A percentile compares a stretch with the other conserved stretches of the same genome.
Evolutionary conservation across 2,113 vertebrate genomes (phyloP).

Genomic region (Cyprinodon variegatus): DNA sequence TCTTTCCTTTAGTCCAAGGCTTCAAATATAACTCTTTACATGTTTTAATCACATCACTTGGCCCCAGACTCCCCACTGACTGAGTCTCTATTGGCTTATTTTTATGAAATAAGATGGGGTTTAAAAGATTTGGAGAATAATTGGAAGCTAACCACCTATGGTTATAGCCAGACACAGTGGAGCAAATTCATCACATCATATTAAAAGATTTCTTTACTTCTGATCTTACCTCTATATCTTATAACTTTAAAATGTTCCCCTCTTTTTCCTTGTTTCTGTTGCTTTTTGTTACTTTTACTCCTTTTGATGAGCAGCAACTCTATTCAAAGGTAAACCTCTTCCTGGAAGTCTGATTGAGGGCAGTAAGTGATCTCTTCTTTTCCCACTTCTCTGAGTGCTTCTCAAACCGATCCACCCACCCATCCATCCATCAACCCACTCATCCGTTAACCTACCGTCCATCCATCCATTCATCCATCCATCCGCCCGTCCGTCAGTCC

Average conservation of each 20-base stretch:
- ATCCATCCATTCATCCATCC: neutral
- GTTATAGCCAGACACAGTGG: slow-evolving; percentile 16
- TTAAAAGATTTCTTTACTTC: slow-evolving; percentile 11
- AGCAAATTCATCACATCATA: slow-evolving; percentile 18
- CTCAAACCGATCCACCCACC: neutral
- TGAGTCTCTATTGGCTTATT: slow-evolving; percentile 11
- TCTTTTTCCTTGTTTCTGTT: slow-evolving; percentile 48
- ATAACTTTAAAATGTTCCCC: slow-evolving; percentile 55
- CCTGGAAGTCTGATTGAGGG: slow-evolving; percentile 68
- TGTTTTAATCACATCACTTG: slow-evolving; percentile 16
- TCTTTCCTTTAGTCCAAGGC: neutral
- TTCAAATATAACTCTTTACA: slow-evolving; percentile 3
- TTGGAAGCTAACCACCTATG: slow-evolving; percentile 34
- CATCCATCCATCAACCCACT: too few relatives aligned
- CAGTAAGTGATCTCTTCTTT: slow-evolving; percentile 64
- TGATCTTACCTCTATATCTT: slow-evolving; percentile 29
- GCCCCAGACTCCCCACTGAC: neutral
- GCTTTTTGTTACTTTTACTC: slow-evolving; percentile 18
- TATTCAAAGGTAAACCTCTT: slow-evolving; percentile 78
- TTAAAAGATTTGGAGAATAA: slow-evolving; percentile 9
- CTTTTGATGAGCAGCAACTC: slow-evolving; percentile 67
- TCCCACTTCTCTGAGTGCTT: slow-evolving; percentile 2
- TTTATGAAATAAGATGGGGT: slow-evolving; percentile 51
- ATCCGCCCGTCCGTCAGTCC: neutral
- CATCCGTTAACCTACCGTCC: too few relatives aligned